Evolutionary conservation across 2,113 vertebrate genomes (phyloP), one percentile per base, ranked within the genome.

Genomic region (Struthidea cinerea): DNA sequence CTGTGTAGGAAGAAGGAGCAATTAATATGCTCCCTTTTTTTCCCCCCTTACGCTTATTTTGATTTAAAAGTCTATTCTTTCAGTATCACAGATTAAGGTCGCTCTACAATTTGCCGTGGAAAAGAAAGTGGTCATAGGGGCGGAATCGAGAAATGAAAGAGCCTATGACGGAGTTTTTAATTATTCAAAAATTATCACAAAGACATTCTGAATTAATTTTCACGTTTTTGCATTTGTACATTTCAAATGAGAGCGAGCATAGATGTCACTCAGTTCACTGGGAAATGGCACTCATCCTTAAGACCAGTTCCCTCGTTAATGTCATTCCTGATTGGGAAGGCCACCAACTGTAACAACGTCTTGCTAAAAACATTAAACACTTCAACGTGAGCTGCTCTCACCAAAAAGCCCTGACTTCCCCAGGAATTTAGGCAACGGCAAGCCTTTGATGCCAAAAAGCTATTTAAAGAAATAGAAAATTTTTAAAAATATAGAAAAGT

Each of bases 1-100:
- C 79, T 96, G 96, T 97, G 97, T 97, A 97, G 97, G 96, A 98
- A 97, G 97, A 96, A 97, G 94, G 65, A 97, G 97, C 96, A 97
- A 97, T 97, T 97, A 97, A 97, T 98, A 98, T 97, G 97, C 96
- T 96, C 90, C 96, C 94, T 97, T 97, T 89, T 94, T 22, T 4
- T 1, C 26, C 33, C 33, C 10, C 80, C 86, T 63, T 80, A 88
- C 84, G 17, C 94, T 97, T 97, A 97, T 97, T 97, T 97, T 96
- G 95, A 98, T 96, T 97, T 97, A 97, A 96, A 97, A 98, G 87
- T 95, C 97, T 97, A 90, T 96, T 97, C 95, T 96, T 96, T 84
- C 95, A 75, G 60, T 91, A 68, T 91, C 74, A 75, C 80, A 94
- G 90, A 96, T 94, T 93, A 97, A 97, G 93, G 95, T 96, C 41